Evolutionary conservation across 2,113 vertebrate genomes (phyloP), one percentile per base, ranked within the genome.

Genomic region (Copsychus sechellarum): DNA sequence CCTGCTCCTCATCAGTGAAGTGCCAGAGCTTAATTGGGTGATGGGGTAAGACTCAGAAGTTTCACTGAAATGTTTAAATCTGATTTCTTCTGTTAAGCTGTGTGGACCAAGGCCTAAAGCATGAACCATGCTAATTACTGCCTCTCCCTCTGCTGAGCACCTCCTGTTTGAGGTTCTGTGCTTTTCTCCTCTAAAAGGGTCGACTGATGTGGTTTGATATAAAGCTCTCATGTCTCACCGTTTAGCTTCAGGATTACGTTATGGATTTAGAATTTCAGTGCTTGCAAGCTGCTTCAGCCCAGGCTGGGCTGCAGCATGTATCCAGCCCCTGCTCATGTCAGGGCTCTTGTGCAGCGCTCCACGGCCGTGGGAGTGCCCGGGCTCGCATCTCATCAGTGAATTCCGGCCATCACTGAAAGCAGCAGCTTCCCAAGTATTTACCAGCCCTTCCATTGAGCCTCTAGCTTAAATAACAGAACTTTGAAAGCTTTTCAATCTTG

Each of bases 231-330:
- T 24, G 56, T 91, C 85, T 83, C 84, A 70, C 56, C 12, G 0
- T 94, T 93, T 95, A 94, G 58, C 90, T 90, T 90, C 54, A 73
- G 88, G 79, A 86, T 93, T 81, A 78, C 22, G 1, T 50, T 82
- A 66, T 57, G 71, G 79, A 86, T 88, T 91, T 81, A 88, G 79
- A 82, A 78, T 92, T 86, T 78, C 43, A 42, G 20, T 67, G 51
- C 72, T 45, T 14, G 21, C 51, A 8, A 40, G 69, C 84, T 83
- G 8, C 62, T 70, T 43, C 57, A 82, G 40, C n/a, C 53, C 36
- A 5, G 4, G 36, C 65, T 88, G 81, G 77, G 8, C 9, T 26
- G 48, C 78, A 65, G 86, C 50, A 57, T 0, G 0, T 29, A 38
- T 2, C 31, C 81, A 79, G 58, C 26, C 16, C 13, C 65, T 17